Conservation (phyloP, 2,113 vertebrate genomes). For the Clarias batrachus region DNA sequence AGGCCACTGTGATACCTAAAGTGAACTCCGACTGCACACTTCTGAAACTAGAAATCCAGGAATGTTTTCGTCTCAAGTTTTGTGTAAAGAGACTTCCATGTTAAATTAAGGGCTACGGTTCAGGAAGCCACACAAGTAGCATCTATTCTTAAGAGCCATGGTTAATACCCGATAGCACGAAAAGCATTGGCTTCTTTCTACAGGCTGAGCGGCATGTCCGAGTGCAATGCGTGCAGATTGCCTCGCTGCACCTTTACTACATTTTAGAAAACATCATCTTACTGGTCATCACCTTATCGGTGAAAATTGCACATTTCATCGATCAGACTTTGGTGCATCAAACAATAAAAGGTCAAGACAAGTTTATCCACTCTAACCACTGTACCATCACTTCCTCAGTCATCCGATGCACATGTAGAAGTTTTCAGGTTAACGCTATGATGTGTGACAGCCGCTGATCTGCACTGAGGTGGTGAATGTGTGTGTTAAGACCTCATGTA, state of each 20-base stretch:
- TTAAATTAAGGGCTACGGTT: conserved; percentile 68
- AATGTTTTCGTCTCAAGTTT: not conserved
- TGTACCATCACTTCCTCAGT: not conserved
- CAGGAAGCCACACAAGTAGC: conserved; percentile 44
- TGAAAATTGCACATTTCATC: not conserved
- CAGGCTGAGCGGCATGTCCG: conserved; percentile 59
- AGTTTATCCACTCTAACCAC: not conserved
- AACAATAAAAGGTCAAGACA: not conserved
- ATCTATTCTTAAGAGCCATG: conserved; percentile 29
- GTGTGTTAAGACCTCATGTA: conserved; percentile 2
- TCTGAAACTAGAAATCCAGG: conserved; percentile 29
- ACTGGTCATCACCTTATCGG: not conserved
- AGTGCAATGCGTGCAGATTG: conserved; percentile 51
- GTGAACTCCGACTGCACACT: not conserved
- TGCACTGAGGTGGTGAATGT: not conserved
- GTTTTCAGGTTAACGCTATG: not conserved
- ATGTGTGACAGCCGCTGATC: not conserved
- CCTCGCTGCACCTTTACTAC: conserved; percentile 15
- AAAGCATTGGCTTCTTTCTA: conserved; percentile 44
- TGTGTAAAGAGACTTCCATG: conserved; percentile 31
- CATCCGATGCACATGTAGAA: not conserved
- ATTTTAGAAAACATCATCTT: not conserved
- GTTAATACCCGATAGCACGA: conserved; percentile 36
- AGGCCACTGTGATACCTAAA: conserved; percentile 62
- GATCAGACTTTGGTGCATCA: not conserved